Base-by-base conservation (phyloP, 1,140 invertebrate species). In the Melipona quadrifasciata region DNA sequence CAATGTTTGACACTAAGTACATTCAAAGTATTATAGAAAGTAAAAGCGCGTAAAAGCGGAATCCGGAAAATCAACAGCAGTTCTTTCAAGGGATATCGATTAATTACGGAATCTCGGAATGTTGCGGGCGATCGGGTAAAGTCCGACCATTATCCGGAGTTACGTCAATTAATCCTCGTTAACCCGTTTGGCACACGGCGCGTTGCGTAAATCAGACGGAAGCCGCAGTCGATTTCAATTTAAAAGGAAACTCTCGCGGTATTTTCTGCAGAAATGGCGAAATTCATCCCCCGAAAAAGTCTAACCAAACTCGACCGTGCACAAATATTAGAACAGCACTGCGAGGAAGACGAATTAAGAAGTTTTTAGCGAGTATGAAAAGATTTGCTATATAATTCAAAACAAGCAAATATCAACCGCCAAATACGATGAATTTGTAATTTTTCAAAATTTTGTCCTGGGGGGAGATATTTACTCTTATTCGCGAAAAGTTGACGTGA, bases 101-200 rank as follows among this genome's bases (percentile, higher is more conserved):
- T 47, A 47, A 21, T 34, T 47, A 47, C 6, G 39, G 39, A 68
- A 39, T 55, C 51, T 34, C 17, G 65, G 21, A 34, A 55, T 68
- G 51, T 65, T 34, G 57, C 77, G 39, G 21, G 12, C 21, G 19
- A 68, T 68, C 21, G 27, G n/a, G 27, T 24, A 17, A 65, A 79
- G 55, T 79, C 64, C 65, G 34, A 31, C 77, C 65, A 55, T 68
- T 79, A 79, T 79, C 65, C 77, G 12, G 51, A 68, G 65, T 68
- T 68, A 79, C 77, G 77, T 79, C 70, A 55, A 79, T 79, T 79
- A 79, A 57, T 79, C 77, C 77, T 68, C 47, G 77, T 68, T 79
- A 68, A 79, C 27, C 65, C 64, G 77, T 68, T 79, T 79, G 65
- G 39, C 6, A 79, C 77, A 55, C 67, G 8, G 21, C 21, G 39